Percentiles rank a stretch among this genome's conserved stretches.
Evolutionary conservation across 2,113 vertebrate species (phyloP).

Genomic region (Quiscalus mexicanus): DNA sequence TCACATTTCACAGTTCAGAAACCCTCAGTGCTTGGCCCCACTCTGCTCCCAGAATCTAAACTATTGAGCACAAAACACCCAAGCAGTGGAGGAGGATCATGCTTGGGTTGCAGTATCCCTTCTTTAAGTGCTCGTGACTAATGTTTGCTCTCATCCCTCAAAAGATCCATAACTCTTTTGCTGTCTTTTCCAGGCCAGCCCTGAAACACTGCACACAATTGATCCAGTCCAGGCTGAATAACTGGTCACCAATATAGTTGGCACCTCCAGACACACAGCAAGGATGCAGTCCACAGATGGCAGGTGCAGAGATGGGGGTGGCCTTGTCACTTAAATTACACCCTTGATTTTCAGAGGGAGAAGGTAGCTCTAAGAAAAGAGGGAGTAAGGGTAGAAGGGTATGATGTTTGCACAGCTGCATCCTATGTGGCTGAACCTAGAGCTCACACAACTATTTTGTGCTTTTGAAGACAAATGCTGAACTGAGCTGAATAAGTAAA

Average conservation of each 20-base stretch:
- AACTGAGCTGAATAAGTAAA: background rate
- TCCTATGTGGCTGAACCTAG: background rate
- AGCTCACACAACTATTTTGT: background rate
- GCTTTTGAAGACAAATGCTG: background rate
- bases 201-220: conserved; percentile 77
- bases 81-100: background rate
- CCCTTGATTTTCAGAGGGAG: background rate
- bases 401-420: background rate
- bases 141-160: background rate
- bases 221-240: conserved; percentile 77
- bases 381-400: background rate
- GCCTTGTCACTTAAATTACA: background rate
- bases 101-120: background rate
- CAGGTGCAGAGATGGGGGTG: background rate
- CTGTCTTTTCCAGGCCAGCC: conserved; percentile 60
- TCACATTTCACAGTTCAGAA: background rate
- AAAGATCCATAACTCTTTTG: background rate
- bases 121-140: background rate
- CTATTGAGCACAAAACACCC: background rate
- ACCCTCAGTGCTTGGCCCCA: background rate
- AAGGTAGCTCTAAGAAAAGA: background rate
- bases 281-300: background rate
- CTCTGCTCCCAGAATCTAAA: background rate
- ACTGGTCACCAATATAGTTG: conserved; percentile 65
- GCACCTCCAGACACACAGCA: conserved; percentile 28